Base-by-base conservation (phyloP, 2,888 invertebrate species). In the Enoplolaimus lenunculus region DNA sequence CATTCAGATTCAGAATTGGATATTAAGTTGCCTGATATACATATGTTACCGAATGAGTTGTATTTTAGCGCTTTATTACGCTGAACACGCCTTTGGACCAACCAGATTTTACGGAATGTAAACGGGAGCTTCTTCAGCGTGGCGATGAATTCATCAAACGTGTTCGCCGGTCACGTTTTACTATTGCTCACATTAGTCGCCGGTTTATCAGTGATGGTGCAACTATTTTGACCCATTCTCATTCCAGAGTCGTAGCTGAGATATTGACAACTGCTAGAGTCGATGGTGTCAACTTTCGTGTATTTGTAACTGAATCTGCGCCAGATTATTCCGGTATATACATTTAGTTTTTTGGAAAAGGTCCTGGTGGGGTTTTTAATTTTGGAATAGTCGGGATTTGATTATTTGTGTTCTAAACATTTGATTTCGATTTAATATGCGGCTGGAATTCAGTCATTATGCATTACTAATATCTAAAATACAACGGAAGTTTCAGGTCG, bases 181-280 rank as follows among this genome's bases (percentile, higher is more conserved):
- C 90, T 81, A 91, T 95, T 74, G 89, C 91, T 0, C 88, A 88
- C 79, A 86, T 89, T 75, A 89, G 91, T 0, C 85, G 88, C 69
- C 87, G 88, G 31, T 94, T 94, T 80, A 90, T 97, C 74, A 86
- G 86, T 68, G 91, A 93, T 82, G 91, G 91, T 74, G 88, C 89
- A 79, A 91, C 91, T 31, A 73, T 78, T 31, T 82, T 93, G 71
- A 90, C 91, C 0, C 94, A 95, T 82, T 93, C 94, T 0, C 86
- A 89, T 78, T 94, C 94, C 0, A 86, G 93, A 77, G 93, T 93
- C 0, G 94, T 95, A 0, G 83, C 93, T 29, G 87, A 90, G 83
- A 88, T 93, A 0, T 85, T 97, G 81, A 85, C 87, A 75, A 87
- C 88, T 77, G 94, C 94, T 1, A 67, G 69, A 34, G 45, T 64